phyloP scores from a whole-genome alignment of 2,797 vertebrate genomes.

The Pyrrhura leucotis region DNA sequence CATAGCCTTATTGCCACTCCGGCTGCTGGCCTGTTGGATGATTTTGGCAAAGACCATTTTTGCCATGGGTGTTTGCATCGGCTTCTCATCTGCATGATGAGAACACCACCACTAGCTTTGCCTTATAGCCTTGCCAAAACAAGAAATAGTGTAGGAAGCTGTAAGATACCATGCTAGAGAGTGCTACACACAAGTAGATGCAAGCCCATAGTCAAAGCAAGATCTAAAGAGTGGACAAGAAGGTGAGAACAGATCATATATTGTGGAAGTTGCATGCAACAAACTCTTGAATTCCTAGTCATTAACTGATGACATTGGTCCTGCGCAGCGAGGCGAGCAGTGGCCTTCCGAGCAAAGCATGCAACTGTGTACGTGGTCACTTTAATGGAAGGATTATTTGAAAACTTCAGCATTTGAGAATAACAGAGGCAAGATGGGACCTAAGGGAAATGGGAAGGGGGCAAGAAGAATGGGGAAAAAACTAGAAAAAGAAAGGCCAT shows the following conservation, averaged over 20 bases:
- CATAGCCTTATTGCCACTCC: not conserved
- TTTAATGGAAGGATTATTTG: not conserved
- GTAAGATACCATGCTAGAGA: not conserved
- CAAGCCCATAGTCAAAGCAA: not conserved
- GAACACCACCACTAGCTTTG: not conserved
- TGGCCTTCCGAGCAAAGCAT: not conserved
- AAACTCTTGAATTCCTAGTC: not conserved
- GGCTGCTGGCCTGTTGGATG: too few relatives aligned
- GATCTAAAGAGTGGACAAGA: not conserved
- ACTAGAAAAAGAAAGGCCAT: not conserved
- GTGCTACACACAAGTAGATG: not conserved
- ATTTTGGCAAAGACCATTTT: not conserved
- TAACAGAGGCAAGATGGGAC: not conserved
- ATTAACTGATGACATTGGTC: not conserved
- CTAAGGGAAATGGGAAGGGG: not conserved
- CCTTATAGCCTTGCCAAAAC: not conserved
- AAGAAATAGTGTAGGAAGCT: not conserved
- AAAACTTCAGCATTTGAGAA: not conserved
- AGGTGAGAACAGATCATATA: not conserved
- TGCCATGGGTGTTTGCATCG: not conserved
- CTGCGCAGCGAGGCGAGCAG: not conserved
- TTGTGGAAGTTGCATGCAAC: not conserved
- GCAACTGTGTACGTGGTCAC: rapidly evolving
- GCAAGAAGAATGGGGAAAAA: not conserved
- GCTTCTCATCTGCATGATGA: not conserved